Base-by-base conservation (phyloP, 2,888 invertebrate genomes). In the Campaea margaritaria region DNA sequence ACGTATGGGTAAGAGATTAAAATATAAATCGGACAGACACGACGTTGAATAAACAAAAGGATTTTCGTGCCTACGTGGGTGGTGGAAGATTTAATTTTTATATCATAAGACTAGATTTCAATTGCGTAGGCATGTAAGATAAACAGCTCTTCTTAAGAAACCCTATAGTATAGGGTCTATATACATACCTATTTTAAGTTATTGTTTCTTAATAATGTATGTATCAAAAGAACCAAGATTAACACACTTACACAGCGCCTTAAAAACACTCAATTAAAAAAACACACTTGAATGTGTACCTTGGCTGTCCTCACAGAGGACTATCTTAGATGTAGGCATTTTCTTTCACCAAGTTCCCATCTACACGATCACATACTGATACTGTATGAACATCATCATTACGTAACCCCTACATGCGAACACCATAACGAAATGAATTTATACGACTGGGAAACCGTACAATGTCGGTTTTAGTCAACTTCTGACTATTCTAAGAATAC, bases 391-490 rank as follows among this genome's bases (percentile, higher is more conserved):
- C 57, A 61, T 54, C 56, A 67, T 71, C 54, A 65, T 72, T 61
- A 65, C 57, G 58, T 71, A 67, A 65, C 53, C 44, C 53, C 60
- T 61, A 74, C 70, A 80, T 74, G 73, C 72, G 67, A 75, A 63
- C 55, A 62, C 70, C 64, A 76, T 78, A 77, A 75, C 69, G 69
- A 74, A 78, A 79, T 70, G 72, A 70, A 74, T 80, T 76, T 76
- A 79, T 79, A 69, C 66, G 62, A 66, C 67, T 57, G 57, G 58
- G 66, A 68, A 51, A 53, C 41, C 46, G 55, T 60, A 48, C 42
- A 41, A 51, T 58, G 56, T 52, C 63, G 63, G 60, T 67, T 68
- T 68, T 52, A 55, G 50, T 52, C 49, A 49, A 65, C 63, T 56
- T 60, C 51, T 66, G 64, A 72, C 69, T 67, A 67, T 58, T 28